Conservation (phyloP, 2,797 vertebrate species). For the Echiichthys vipera region DNA sequence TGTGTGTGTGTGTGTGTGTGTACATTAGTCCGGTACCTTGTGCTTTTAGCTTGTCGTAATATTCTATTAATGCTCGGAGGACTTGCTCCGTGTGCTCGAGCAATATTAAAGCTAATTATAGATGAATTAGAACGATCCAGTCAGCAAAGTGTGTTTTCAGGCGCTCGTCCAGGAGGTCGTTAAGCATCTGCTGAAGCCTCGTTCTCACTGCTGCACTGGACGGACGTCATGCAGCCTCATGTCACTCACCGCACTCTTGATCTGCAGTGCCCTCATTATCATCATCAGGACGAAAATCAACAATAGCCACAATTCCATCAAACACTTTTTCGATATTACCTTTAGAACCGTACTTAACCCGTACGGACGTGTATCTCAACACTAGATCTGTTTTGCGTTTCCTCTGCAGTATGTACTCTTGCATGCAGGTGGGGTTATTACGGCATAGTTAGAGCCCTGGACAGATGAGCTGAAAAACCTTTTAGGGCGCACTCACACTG, state of each 20-base stretch:
- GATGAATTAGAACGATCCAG: constrained; percentile 69
- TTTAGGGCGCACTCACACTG: too few species aligned
- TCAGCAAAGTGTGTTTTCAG: constrained; percentile 71
- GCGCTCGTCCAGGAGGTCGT: constrained; percentile 65
- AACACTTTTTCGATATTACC: too few species aligned
- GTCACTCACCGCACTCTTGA: constrained; percentile 45
- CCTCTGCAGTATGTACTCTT: too few species aligned
- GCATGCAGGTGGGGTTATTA: too few species aligned
- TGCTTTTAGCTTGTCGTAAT: constrained; percentile 38
- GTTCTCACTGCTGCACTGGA: constrained; percentile 38
- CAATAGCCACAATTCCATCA: too few species aligned
- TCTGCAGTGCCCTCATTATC: constrained; percentile 35
- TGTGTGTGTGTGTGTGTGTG: background rate
- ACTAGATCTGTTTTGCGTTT: too few species aligned
- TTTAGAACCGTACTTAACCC: too few species aligned
- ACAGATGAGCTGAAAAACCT: too few species aligned
- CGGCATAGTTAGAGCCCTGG: too few species aligned
- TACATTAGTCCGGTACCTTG: constrained; percentile 17
- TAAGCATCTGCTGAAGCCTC: constrained; percentile 68
- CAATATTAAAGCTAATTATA: constrained; percentile 74
- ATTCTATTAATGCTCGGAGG: constrained; percentile 33
- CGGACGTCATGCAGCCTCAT: constrained; percentile 46
- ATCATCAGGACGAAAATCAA: too few species aligned
- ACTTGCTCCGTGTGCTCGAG: constrained; percentile 35
- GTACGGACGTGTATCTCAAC: too few species aligned